Evolutionary conservation across 2,113 vertebrate genomes (phyloP), one percentile per base, ranked within the genome.

Genomic region (Octodon degus): DNA sequence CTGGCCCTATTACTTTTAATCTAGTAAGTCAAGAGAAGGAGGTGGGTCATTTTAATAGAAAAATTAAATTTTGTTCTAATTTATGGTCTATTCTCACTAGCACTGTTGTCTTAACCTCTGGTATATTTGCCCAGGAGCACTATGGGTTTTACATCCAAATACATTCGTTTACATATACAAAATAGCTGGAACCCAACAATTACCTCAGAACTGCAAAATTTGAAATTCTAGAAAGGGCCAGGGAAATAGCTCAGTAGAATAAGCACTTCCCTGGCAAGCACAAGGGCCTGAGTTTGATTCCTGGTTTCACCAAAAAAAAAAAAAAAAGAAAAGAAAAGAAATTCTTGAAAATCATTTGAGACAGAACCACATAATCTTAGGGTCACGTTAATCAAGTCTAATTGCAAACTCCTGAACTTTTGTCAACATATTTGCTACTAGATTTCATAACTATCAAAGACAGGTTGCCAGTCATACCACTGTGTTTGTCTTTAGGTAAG

Each of bases 131-230:
- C 62, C 24, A 76, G 25, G 17, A 80, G 79, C 7, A 86, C 14
- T 62, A 85, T 82, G 79, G 12, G 20, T 67, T 58, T 86, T 47
- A 37, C 6, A 16, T 43, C 50, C 77, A 91, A 80, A 94, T 27
- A 88, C n/a, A 89, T 91, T 83, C 93, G 14, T 81, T 68, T 60
- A 79, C 34, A 74, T 25, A 24, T 4, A 77, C 47, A 77, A 92
- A 94, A 77, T 32, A 92, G n/a, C 58, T 91, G 24, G 34, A 86
- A 24, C n/a, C 58, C n/a, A 90, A 50, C 32, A 95, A 83, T 93
- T 47, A 72, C 40, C 62, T 96, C 43, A 86, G 67, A 91, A 93
- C 22, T 68, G 22, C 67, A 20, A 83, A 74, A 89, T 63, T 89
- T 37, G n/a, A 65, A 34, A 53, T 43, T 43, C 43, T 43, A 43